A percentile compares a stretch with the other conserved stretches of the same genome.
Conservation (phyloP, 2,888 invertebrate species). For the Dicyrtomina minuta region DNA sequence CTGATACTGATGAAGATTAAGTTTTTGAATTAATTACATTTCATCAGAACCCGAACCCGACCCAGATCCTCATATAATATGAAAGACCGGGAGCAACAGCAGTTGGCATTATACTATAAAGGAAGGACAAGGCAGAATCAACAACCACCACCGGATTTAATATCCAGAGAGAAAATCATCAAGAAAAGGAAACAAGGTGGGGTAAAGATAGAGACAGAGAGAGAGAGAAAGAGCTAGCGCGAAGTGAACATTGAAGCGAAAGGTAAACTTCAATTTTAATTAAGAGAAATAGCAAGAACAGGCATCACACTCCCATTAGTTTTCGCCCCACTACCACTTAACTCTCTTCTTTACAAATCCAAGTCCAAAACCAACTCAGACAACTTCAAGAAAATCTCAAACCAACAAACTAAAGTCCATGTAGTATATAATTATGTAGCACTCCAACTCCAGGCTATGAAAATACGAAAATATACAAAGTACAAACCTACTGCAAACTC, state of each 20-base stretch:
- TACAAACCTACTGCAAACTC: neutral
- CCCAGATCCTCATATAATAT: no score
- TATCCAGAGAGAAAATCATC: neutral
- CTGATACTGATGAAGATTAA: neutral
- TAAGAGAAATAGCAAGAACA: slow-evolving; percentile 37
- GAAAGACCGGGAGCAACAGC: slow-evolving; percentile 19
- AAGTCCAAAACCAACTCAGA: neutral
- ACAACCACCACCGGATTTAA: neutral
- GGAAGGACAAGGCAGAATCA: slow-evolving; percentile 7
- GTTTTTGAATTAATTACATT: slow-evolving; percentile 28
- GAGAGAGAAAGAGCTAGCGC: neutral
- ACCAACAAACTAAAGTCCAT: no score
- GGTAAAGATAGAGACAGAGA: slow-evolving; percentile 10
- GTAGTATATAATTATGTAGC: no score
- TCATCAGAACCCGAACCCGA: no score
- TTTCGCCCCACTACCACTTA: slow-evolving; percentile 23
- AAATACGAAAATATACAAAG: no score
- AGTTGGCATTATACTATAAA: neutral
- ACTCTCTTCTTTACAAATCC: neutral
- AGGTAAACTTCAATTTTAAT: slow-evolving; percentile 45
- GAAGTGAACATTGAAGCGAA: slow-evolving; percentile 19
- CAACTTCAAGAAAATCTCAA: slow-evolving; percentile 17
- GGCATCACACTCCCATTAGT: slow-evolving; percentile 32
- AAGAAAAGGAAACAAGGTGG: neutral
- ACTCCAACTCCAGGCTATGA: no score